These are phyloP conservation scores for Megalopta genalis DNA, from an alignment of 1,140 invertebrate species.

Conservation along the genomic window DNA sequence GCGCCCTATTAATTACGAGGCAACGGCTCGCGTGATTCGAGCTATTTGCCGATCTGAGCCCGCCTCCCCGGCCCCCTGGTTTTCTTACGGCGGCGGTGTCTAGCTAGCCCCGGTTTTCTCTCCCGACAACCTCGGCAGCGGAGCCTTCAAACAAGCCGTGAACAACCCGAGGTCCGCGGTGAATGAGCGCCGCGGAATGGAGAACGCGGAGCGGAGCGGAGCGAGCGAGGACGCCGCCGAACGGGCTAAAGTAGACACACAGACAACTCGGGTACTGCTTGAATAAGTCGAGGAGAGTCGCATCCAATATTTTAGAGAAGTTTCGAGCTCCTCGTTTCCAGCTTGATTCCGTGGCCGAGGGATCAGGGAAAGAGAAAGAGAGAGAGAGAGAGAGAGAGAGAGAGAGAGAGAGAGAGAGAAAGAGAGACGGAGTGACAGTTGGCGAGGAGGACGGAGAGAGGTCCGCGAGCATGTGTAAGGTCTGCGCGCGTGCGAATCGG, in stretches of 20 bases:
- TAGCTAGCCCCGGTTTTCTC: not conserved
- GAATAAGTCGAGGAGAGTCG: slow-evolving; percentile 40
- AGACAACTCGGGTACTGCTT: not conserved
- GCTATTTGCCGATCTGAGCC: slow-evolving; percentile 68
- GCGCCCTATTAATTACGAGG: slow-evolving; percentile 72
- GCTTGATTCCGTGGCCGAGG: not conserved
- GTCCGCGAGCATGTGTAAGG: not conserved
- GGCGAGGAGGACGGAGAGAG: no score
- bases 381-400: no score
- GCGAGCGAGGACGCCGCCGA: not conserved
- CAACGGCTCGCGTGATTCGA: slow-evolving; percentile 70
- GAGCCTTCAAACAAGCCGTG: slow-evolving; percentile 32
- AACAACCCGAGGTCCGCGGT: slow-evolving; percentile 45
- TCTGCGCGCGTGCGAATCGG: slow-evolving; percentile 3
- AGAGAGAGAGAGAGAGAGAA: no score
- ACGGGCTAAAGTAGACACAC: not conserved
- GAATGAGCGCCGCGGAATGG: slow-evolving; percentile 2
- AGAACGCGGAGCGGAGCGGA: not conserved
- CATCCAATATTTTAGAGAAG: slow-evolving; percentile 66
- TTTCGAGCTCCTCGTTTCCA: slow-evolving; percentile 52
- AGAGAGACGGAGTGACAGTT: not conserved
- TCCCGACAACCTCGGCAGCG: slow-evolving; percentile 15
- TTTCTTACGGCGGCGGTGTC: slow-evolving; percentile 4
- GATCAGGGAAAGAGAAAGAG: not conserved
- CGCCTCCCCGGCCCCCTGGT: slow-evolving; percentile 19